Conservation (phyloP, 2,888 invertebrate genomes). For the Zootermopsis nevadensis region DNA sequence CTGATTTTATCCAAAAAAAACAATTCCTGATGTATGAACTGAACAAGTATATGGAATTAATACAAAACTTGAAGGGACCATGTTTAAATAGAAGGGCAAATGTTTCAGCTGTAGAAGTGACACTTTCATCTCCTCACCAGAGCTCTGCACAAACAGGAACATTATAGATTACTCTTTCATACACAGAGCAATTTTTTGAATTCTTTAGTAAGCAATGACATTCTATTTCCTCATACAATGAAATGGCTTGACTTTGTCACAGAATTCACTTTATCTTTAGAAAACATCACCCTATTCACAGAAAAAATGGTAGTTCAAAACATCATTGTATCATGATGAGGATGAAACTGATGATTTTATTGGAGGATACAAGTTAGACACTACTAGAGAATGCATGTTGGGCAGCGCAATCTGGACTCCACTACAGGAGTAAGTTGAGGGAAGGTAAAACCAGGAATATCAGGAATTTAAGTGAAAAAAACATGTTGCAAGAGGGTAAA, state of each 20-base stretch:
- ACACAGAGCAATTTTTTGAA: not conserved
- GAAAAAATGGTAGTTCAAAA: not conserved
- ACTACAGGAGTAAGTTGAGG: no score
- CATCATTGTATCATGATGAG: not conserved
- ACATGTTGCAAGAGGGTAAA: no score
- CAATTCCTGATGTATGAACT: no score
- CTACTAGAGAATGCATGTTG: no score
- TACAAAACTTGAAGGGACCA: slow-evolving; percentile 18
- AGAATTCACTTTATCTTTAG: not conserved
- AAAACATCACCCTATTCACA: not conserved
- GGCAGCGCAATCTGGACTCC: no score
- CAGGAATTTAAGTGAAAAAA: no score
- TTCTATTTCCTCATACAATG: not conserved
- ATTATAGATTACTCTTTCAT: not conserved
- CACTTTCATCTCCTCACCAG: not conserved
- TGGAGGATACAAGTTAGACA: not conserved
- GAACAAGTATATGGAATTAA: no score
- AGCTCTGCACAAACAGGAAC: not conserved
- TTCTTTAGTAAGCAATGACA: not conserved
- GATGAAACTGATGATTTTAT: not conserved
- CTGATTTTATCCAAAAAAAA: no score
- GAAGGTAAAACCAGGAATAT: no score
- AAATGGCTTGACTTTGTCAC: not conserved
- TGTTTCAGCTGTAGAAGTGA: slow-evolving; percentile 9
- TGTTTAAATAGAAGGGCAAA: not conserved